These are phyloP conservation scores for Typhlichthys eigenmanni DNA, from an alignment of 2,797 vertebrate genomes.

Conservation along the genomic window DNA sequence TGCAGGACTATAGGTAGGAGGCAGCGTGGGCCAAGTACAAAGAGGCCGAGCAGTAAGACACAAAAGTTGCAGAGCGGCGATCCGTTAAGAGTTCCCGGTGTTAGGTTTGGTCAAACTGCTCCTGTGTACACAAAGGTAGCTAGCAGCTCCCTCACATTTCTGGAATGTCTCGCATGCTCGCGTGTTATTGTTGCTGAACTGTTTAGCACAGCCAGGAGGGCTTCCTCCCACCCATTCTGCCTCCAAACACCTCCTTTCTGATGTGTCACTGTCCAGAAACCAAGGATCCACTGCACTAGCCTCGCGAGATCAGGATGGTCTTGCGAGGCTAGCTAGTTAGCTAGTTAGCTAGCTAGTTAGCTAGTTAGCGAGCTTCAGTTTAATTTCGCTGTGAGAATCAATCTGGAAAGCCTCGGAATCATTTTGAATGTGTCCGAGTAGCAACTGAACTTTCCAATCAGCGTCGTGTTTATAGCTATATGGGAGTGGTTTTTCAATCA, in stretches of 20 bases:
- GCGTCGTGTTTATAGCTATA: too few species aligned
- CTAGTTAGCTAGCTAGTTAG: too few species aligned
- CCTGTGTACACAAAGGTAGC: constrained; percentile 63
- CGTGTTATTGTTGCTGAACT: constrained; percentile 64
- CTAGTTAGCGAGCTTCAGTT: too few species aligned
- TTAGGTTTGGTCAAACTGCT: constrained; percentile 56
- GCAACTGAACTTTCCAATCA: too few species aligned
- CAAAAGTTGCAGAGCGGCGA: constrained; percentile 47
- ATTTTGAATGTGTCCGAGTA: too few species aligned
- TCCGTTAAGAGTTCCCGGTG: constrained; percentile 52
- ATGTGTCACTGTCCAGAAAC: constrained; percentile 47
- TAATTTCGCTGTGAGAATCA: too few species aligned
- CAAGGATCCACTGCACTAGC: constrained; percentile 45
- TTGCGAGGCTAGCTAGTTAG: too few species aligned
- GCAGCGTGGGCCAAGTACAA: neutral
- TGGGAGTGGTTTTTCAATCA: too few species aligned
- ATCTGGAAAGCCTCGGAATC: too few species aligned
- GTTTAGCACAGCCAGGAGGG: constrained; percentile 40
- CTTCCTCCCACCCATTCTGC: constrained; percentile 11
- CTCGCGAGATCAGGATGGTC: too few species aligned
- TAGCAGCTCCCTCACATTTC: constrained; percentile 80
- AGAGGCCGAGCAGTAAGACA: constrained; percentile 33
- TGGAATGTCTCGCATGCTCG: constrained; percentile 82
- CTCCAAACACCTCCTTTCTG: constrained; percentile 34
- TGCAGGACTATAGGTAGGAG: neutral